Percentiles rank a stretch among this genome's conserved stretches.
Conservation (phyloP, 1,140 invertebrate species). For the Megathymus violae region DNA sequence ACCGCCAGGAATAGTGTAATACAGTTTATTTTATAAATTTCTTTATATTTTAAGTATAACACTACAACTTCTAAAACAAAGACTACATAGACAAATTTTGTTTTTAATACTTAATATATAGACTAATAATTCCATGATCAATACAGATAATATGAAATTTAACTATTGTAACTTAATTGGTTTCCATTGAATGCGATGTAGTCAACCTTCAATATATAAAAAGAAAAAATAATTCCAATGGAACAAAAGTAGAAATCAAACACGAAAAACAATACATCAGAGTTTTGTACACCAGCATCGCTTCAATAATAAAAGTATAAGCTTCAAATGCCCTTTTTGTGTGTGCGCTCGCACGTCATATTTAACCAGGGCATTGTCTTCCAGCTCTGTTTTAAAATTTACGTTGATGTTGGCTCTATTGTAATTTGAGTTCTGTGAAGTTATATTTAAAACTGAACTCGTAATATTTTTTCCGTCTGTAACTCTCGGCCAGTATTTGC, state of each 20-base stretch:
- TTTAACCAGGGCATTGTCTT: conserved; percentile 28
- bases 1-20: no score
- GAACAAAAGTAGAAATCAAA: conserved; percentile 16
- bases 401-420: conserved; percentile 39
- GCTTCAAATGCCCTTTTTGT: conserved; percentile 29
- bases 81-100: no score
- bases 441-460: conserved; percentile 54
- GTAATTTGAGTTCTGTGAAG: conserved; percentile 46
- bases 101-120: no score
- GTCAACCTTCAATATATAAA: neutral
- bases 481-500: conserved; percentile 57
- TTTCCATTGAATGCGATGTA: neutral
- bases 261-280: conserved; percentile 12
- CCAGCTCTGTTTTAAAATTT: conserved; percentile 37
- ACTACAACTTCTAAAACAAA: no score
- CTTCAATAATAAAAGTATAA: conserved; percentile 22
- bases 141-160: neutral
- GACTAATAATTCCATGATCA: no score
- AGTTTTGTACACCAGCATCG: conserved; percentile 21
- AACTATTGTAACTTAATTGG: neutral
- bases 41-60: no score
- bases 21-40: no score
- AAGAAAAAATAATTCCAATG: neutral
- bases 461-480: conserved; percentile 54
- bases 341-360: conserved; percentile 27